These are phyloP conservation scores for Hylaea fasciaria DNA, from an alignment of 2,888 invertebrate species.

Conservation along the genomic window DNA sequence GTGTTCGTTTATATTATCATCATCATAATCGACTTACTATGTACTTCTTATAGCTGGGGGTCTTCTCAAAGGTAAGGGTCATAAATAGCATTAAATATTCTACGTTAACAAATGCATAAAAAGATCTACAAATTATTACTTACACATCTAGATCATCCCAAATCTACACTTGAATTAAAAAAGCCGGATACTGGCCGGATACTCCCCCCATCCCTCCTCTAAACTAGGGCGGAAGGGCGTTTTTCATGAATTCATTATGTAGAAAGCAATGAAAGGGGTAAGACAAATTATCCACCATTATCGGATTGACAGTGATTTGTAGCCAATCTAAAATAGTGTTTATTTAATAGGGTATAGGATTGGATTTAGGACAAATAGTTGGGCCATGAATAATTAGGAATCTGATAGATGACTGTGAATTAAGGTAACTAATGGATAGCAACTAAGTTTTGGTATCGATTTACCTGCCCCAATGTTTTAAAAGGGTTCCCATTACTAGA, in stretches of 20 bases:
- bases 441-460: constrained; percentile 15
- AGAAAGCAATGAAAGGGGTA: constrained; percentile 45
- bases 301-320: constrained; percentile 45
- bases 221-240: constrained; percentile 36
- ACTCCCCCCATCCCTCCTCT: constrained; percentile 4
- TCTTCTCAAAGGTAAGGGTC: no score
- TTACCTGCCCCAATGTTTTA: background rate
- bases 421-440: constrained; percentile 27
- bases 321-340: constrained; percentile 45
- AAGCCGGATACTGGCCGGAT: constrained; percentile 9
- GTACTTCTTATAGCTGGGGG: no score
- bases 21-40: no score
- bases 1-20: no score
- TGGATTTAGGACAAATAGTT: constrained; percentile 37
- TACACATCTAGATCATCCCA: no score
- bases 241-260: constrained; percentile 44
- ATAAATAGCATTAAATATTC: no score
- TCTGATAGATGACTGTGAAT: constrained; percentile 37
- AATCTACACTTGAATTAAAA: background rate
- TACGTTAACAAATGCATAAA: no score
- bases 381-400: constrained; percentile 33
- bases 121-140: no score
- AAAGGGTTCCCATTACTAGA: background rate
- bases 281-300: constrained; percentile 46
- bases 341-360: constrained; percentile 39